Conservation (phyloP, 2,797 vertebrate species). For the Pangasius djambal region DNA sequence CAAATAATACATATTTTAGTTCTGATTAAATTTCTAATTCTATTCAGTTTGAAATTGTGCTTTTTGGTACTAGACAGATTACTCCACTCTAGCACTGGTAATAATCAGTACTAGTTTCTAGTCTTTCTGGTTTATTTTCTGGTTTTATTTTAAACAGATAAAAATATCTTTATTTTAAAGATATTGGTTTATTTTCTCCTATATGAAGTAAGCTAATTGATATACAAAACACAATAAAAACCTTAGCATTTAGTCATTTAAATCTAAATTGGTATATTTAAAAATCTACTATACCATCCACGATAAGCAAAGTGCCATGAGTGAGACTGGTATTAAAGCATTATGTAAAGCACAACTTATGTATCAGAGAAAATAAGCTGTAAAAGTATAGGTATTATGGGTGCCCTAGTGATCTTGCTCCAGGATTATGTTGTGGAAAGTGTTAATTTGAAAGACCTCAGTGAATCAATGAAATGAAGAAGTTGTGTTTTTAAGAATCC, state of each 20-base stretch:
- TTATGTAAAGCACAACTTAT: constrained; percentile 42
- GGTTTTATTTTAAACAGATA: too few species aligned
- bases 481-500: constrained; percentile 32
- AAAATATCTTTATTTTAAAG: too few species aligned
- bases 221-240: neutral
- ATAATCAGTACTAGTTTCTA: too few species aligned
- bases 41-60: too few species aligned
- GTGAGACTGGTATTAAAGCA: constrained; percentile 47
- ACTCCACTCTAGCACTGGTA: too few species aligned
- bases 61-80: too few species aligned
- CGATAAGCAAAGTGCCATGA: neutral
- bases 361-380: constrained; percentile 53
- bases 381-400: constrained; percentile 62
- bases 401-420: constrained; percentile 32
- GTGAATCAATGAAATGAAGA: constrained; percentile 21
- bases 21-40: too few species aligned
- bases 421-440: constrained; percentile 6
- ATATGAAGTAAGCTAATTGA: neutral
- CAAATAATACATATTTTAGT: too few species aligned
- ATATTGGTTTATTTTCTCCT: neutral
- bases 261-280: too few species aligned
- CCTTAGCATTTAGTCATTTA: too few species aligned
- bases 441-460: constrained; percentile 31
- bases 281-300: neutral
- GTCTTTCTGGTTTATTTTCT: too few species aligned